A percentile compares a stretch with the other conserved stretches of the same genome.
These are phyloP conservation scores for Meloidogyne exigua DNA, from an alignment of 1,140 invertebrate genomes.

Conservation along the genomic window DNA sequence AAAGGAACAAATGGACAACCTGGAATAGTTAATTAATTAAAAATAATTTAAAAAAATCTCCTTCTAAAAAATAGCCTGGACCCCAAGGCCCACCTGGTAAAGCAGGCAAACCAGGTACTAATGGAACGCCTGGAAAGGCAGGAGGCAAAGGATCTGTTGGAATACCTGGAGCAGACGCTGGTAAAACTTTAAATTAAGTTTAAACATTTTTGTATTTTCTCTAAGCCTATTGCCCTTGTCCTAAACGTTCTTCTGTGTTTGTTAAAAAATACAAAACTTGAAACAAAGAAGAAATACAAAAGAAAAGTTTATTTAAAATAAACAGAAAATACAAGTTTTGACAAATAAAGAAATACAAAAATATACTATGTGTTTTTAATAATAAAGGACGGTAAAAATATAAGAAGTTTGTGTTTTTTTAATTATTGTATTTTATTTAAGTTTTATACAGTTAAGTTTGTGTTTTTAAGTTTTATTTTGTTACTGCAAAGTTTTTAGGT, in stretches of 20 bases:
- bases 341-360: not conserved
- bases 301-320: not conserved
- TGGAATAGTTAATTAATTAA: not conserved
- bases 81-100: conserved; percentile 28
- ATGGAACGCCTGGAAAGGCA: conserved; percentile 8
- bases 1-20: conserved; percentile 20
- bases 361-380: not conserved
- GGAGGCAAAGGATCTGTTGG: conserved; percentile 6
- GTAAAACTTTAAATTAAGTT: not conserved
- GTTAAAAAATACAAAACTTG: conserved; percentile 2
- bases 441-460: no score
- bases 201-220: not conserved
- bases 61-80: conserved; percentile 10
- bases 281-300: not conserved
- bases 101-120: conserved; percentile 20
- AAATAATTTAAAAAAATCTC: not conserved
- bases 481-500: not conserved
- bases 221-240: conserved; percentile 21
- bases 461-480: no score
- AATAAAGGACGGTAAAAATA: not conserved
- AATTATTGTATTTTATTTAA: not conserved
- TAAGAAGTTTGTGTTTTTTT: not conserved
- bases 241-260: conserved; percentile 19
- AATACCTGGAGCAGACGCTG: conserved; percentile 17
- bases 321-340: not conserved